A percentile compares a stretch with the other conserved stretches of the same genome.
These are phyloP conservation scores for Gallirallus australis DNA, from an alignment of 2,797 vertebrate genomes.

Conservation along the genomic window DNA sequence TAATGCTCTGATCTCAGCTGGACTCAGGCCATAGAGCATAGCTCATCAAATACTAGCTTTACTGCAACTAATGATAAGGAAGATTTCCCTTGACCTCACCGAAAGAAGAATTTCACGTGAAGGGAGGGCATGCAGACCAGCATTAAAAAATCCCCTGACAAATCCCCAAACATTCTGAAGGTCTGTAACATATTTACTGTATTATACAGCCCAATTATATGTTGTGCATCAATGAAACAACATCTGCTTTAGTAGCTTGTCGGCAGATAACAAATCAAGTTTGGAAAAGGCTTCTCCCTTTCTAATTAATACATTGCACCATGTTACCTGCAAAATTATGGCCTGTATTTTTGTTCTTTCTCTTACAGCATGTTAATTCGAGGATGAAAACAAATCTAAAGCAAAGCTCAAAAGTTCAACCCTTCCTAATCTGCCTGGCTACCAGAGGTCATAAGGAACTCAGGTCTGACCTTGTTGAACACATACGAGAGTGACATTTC, in stretches of 20 bases:
- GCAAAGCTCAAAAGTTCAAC: constrained; percentile 7
- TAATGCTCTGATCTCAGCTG: not conserved
- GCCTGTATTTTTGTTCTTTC: not conserved
- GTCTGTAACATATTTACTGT: not conserved
- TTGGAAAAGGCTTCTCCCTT: not conserved
- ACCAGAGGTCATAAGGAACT: fast-evolving
- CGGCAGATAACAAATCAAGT: not conserved
- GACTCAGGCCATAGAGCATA: not conserved
- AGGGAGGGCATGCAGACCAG: not conserved
- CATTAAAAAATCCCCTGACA: not conserved
- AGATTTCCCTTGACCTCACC: not conserved
- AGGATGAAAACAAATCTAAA: not conserved
- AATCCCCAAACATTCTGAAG: not conserved
- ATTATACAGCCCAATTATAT: not conserved
- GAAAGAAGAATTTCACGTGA: not conserved
- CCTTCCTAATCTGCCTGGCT: not conserved
- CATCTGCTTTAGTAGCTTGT: not conserved
- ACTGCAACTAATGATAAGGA: not conserved
- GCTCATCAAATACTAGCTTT: not conserved
- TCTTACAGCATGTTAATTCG: not conserved
- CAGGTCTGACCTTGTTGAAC: not conserved
- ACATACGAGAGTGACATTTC: not conserved
- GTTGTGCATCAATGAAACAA: not conserved
- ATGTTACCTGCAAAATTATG: not conserved
- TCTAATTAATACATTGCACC: not conserved